These are phyloP conservation scores for Eupelmus urozonus DNA, from an alignment of 2,888 invertebrate genomes.

Conservation along the genomic window DNA sequence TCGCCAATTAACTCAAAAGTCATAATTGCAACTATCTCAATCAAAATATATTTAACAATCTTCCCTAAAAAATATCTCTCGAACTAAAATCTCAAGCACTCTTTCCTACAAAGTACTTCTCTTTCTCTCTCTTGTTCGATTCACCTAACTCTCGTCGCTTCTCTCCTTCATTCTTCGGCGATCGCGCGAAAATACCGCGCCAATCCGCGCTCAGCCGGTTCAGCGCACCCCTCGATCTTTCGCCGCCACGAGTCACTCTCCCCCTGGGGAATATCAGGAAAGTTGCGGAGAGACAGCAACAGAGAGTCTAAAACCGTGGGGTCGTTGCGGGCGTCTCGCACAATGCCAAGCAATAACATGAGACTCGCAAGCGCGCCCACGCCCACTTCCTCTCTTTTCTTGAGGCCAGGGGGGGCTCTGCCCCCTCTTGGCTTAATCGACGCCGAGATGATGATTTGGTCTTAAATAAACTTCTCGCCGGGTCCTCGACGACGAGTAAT, in stretches of 20 bases:
- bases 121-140: not conserved
- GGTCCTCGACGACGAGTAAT: conserved; percentile 59
- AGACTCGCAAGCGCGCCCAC: conserved; percentile 61
- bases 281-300: not conserved
- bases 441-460: conserved; percentile 73
- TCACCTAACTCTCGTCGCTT: conserved; percentile 10
- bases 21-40: no score
- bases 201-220: conserved; percentile 36
- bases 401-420: no score
- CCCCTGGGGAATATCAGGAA: not conserved
- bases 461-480: conserved; percentile 76
- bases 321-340: conserved; percentile 62
- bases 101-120: not conserved
- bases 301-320: conserved; percentile 48
- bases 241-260: no score
- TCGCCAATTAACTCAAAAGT: no score
- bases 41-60: no score
- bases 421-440: conserved; percentile 75
- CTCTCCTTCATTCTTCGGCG: conserved; percentile 27
- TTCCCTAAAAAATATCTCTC: not conserved
- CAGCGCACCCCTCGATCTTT: no score
- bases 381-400: conserved; percentile 34
- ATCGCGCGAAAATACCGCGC: conserved; percentile 49
- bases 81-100: not conserved
- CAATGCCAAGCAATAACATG: conserved; percentile 76